phyloP scores from a whole-genome alignment of 2,797 vertebrate species.

The Alosa sapidissima region DNA sequence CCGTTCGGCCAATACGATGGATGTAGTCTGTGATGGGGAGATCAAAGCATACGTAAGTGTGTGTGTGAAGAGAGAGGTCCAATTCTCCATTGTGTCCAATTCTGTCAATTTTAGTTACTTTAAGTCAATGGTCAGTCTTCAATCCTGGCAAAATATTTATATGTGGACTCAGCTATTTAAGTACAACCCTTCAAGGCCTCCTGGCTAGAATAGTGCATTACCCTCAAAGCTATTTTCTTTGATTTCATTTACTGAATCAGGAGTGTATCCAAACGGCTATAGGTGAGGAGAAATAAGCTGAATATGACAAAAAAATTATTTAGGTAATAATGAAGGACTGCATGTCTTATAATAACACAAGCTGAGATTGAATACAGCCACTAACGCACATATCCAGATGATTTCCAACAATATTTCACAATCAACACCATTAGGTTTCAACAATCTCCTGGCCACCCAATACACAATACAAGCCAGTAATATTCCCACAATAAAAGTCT shows the following conservation, averaged over 20 bases:
- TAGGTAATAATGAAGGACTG: not conserved
- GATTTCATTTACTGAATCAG: not conserved
- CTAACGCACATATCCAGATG: not conserved
- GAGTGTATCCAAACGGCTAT: not conserved
- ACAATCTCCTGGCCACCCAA: not conserved
- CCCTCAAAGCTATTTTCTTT: not conserved
- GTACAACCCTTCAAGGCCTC: not conserved
- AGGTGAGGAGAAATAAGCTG: not conserved
- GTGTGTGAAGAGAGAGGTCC: not conserved
- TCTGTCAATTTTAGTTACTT: not conserved
- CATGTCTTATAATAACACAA: not conserved
- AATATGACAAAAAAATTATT: not conserved
- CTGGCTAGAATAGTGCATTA: not conserved
- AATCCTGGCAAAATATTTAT: not conserved
- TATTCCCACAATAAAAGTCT: not conserved
- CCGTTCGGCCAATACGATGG: conserved; percentile 96
- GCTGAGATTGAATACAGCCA: not conserved
- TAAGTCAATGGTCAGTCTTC: not conserved
- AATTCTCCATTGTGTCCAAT: not conserved
- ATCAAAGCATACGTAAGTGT: not conserved
- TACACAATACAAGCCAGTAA: not conserved
- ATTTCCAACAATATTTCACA: not conserved
- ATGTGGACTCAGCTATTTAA: not conserved
- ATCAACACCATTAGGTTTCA: no score
- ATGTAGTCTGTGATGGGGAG: conserved; percentile 84